These are phyloP conservation scores for Anticlea derivata DNA, from an alignment of 2,888 invertebrate genomes.

Conservation along the genomic window DNA sequence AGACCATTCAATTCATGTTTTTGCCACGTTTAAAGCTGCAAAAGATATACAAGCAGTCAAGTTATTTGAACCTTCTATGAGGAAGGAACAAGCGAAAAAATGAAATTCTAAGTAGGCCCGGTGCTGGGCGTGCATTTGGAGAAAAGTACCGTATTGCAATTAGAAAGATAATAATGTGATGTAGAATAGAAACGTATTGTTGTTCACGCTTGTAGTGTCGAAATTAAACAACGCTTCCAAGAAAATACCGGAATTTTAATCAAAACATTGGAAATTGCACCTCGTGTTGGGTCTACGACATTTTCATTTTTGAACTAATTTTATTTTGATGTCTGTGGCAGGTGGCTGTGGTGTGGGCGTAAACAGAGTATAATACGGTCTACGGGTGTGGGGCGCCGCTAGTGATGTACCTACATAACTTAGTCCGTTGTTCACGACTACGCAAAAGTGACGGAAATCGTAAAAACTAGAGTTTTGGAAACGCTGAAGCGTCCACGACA, in stretches of 20 bases:
- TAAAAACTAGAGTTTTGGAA: no score
- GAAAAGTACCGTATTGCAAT: slow-evolving; percentile 9
- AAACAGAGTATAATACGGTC: no score
- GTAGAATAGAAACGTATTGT: not conserved
- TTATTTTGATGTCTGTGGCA: slow-evolving; percentile 17
- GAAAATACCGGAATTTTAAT: slow-evolving; percentile 37
- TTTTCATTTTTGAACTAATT: slow-evolving; percentile 22
- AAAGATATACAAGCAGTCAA: slow-evolving; percentile 15
- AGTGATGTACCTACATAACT: no score
- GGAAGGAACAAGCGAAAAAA: slow-evolving; percentile 29
- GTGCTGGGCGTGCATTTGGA: slow-evolving; percentile 32
- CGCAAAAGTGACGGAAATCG: no score
- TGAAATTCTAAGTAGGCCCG: slow-evolving; percentile 42
- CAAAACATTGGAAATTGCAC: slow-evolving; percentile 53
- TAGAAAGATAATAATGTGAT: not conserved
- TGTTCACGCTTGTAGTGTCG: not conserved
- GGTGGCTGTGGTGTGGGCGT: not conserved
- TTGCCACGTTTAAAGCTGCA: slow-evolving; percentile 34
- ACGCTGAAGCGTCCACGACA: no score
- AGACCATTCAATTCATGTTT: slow-evolving; percentile 45
- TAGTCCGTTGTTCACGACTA: no score
- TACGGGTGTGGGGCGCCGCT: no score
- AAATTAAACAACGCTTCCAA: slow-evolving; percentile 4
- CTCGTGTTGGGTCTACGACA: slow-evolving; percentile 46
- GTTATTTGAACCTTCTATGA: not conserved